phyloP scores from a whole-genome alignment of 1,140 invertebrate species.

The Rhagoletis pomonella region DNA sequence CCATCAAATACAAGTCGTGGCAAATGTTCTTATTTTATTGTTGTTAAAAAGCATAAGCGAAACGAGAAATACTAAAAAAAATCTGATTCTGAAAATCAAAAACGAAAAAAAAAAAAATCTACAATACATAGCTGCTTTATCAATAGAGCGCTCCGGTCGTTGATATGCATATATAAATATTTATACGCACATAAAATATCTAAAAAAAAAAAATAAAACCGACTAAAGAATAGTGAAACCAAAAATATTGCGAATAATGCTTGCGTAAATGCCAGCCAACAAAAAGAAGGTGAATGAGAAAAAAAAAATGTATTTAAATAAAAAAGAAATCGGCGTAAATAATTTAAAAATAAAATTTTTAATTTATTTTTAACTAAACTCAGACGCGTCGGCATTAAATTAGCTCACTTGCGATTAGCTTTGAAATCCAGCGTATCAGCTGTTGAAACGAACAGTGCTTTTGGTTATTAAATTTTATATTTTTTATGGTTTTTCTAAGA shows the following conservation, averaged over 20 bases:
- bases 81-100: too few species aligned
- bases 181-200: background rate
- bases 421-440: background rate
- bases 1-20: too few species aligned
- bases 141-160: background rate
- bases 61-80: too few species aligned
- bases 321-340: background rate
- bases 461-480: background rate
- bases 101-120: too few species aligned
- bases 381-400: conserved; percentile 27
- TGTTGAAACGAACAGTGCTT: background rate
- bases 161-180: background rate
- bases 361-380: background rate
- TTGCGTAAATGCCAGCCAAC: background rate
- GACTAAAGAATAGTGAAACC: background rate
- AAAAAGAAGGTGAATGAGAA: conserved; percentile 15
- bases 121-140: background rate
- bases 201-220: background rate
- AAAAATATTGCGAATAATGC: background rate
- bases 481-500: background rate
- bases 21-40: background rate
- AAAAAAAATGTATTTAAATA: background rate
- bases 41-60: too few species aligned
- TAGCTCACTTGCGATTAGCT: conserved; percentile 8
- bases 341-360: too few species aligned